Conservation (phyloP, 2,888 invertebrate species). For the Synanthedon tipuliformis region DNA sequence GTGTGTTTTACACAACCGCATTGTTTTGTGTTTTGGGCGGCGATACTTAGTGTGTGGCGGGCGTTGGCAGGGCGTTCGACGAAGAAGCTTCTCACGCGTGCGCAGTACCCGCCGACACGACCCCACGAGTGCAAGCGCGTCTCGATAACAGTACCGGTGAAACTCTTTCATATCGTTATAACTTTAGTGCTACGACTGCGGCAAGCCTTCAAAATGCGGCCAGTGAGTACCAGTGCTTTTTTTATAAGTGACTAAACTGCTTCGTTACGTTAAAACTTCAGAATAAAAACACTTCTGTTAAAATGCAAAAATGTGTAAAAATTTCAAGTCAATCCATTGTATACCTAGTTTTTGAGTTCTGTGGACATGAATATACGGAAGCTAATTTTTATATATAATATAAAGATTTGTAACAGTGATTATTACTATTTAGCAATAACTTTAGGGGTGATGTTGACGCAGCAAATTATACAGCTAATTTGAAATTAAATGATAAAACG, state of each 20-base stretch:
- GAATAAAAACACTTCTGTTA: no score
- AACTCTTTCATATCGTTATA: constrained; percentile 1
- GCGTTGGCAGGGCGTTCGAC: constrained; percentile 8
- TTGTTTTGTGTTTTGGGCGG: constrained; percentile 5
- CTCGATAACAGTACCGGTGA: constrained; percentile 17
- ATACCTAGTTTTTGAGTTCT: no score
- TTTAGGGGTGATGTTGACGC: not conserved
- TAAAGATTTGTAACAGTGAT: not conserved
- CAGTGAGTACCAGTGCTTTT: constrained; percentile 48
- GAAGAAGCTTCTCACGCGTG: constrained; percentile 7
- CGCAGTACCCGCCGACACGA: constrained; percentile 19
- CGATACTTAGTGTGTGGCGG: constrained; percentile 28
- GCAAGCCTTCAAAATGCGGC: constrained; percentile 44
- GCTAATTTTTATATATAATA: not conserved
- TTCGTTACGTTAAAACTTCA: not conserved
- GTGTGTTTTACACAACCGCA: constrained; percentile 26
- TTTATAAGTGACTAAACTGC: constrained; percentile 1
- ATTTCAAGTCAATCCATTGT: no score
- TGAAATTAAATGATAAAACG: no score
- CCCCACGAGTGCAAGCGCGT: constrained; percentile 36
- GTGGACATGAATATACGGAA: no score
- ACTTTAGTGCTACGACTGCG: constrained; percentile 16
- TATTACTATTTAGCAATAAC: not conserved
- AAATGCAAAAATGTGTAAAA: no score
- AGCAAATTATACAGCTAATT: no score